Percentiles rank a stretch among this genome's conserved stretches.
phyloP scores from a whole-genome alignment of 2,113 vertebrate species.

The Bos javanicus region DNA sequence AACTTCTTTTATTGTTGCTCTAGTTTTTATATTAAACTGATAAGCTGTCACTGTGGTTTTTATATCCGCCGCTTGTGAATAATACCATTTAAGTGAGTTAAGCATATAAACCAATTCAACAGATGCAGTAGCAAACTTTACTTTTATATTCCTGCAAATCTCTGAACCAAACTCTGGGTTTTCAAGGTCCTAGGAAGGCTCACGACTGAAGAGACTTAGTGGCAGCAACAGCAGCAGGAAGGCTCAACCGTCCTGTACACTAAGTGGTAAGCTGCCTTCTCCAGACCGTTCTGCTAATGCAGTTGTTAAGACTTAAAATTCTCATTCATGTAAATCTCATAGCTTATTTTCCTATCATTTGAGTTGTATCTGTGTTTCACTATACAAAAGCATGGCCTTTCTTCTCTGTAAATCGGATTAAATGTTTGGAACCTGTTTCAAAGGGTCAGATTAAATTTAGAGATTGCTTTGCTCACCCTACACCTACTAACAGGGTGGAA shows the following conservation, averaged over 20 bases:
- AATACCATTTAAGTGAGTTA: neutral
- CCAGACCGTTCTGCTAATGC: neutral
- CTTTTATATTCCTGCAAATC: neutral
- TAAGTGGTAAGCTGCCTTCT: neutral
- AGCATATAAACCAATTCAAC: neutral
- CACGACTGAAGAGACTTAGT: no score
- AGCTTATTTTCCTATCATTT: neutral
- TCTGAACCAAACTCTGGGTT: neutral
- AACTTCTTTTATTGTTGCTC: neutral
- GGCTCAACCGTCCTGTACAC: neutral
- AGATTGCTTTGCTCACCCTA: neutral
- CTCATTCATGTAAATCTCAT: neutral
- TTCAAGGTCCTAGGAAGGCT: neutral
- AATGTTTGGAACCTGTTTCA: neutral
- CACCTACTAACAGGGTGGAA: neutral
- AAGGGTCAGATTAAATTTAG: neutral
- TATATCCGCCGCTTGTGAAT: neutral
- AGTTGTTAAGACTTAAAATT: neutral
- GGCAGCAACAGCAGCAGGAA: neutral
- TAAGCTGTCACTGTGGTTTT: neutral
- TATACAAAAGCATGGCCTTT: neutral
- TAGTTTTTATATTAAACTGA: neutral
- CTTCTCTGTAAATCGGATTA: neutral
- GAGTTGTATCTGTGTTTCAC: neutral
- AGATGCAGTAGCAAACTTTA: neutral